Evolutionary conservation across 2,113 vertebrate species (phyloP).

Genomic region (Notothenia coriiceps): DNA sequence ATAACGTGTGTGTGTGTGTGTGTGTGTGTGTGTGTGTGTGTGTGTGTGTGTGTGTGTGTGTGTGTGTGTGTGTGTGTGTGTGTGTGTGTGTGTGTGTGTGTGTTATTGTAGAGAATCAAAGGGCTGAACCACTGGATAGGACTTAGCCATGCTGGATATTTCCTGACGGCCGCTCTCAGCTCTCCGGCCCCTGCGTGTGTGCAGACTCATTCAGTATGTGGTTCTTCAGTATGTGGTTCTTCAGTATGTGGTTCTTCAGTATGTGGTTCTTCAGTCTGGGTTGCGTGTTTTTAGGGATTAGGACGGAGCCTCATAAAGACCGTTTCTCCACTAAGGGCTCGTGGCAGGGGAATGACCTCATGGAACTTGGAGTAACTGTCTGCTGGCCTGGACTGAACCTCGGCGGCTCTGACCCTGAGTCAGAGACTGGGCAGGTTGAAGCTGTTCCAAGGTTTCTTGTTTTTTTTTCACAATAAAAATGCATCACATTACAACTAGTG

Average conservation of each 20-base stretch:
- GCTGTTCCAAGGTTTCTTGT: neutral
- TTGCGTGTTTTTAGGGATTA: conserved; percentile 62
- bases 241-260: neutral
- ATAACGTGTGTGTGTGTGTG: neutral
- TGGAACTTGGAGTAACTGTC: conserved; percentile 58
- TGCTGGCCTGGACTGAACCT: conserved; percentile 46
- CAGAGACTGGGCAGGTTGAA: conserved; percentile 14
- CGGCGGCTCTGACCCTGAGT: conserved; percentile 34
- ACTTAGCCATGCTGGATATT: conserved; percentile 44
- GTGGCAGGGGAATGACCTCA: conserved; percentile 63
- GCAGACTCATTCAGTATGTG: conserved; percentile 2
- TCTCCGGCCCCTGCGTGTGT: conserved; percentile 22
- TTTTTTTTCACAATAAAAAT: conserved; percentile 4
- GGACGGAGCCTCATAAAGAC: conserved; percentile 53
- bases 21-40: conserved; percentile 18
- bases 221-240: conserved; percentile 17
- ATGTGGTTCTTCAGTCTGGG: conserved; percentile 27
- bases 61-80: neutral
- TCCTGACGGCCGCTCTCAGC: conserved; percentile 40
- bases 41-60: neutral
- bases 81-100: conserved; percentile 22
- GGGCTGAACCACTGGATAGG: conserved; percentile 24
- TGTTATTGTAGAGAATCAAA: conserved; percentile 50
- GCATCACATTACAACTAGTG: neutral
- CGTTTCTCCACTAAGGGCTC: conserved; percentile 42